These are phyloP conservation scores for Coenobita brevimanus DNA, from an alignment of 1,140 invertebrate genomes.

Conservation along the genomic window DNA sequence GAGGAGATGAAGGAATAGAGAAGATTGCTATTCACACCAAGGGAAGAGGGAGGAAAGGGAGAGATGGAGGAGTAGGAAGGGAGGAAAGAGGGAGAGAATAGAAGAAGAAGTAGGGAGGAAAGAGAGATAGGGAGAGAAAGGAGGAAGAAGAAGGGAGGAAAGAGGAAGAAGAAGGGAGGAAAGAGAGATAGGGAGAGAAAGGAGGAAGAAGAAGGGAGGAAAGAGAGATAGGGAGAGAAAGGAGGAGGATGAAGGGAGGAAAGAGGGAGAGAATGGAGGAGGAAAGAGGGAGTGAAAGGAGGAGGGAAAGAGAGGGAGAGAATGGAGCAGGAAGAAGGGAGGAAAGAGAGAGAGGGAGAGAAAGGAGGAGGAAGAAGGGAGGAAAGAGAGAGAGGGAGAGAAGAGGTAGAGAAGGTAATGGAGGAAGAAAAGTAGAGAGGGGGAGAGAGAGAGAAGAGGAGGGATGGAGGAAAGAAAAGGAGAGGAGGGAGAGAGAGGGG, in stretches of 20 bases:
- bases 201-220: background rate
- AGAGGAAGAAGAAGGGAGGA: background rate
- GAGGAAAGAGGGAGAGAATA: background rate
- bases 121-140: background rate
- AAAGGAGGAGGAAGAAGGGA: background rate
- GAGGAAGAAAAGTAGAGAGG: background rate
- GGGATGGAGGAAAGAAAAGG: background rate
- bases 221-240: background rate
- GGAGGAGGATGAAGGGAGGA: background rate
- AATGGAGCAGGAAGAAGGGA: background rate
- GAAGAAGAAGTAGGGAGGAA: background rate
- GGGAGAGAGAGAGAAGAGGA: background rate
- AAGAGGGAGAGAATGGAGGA: background rate
- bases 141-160: background rate
- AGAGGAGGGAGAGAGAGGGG: background rate
- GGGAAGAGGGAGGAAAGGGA: no score
- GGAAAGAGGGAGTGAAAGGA: background rate
- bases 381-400: background rate
- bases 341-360: background rate
- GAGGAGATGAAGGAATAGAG: background rate
- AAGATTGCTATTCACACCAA: background rate
- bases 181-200: background rate
- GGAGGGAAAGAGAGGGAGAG: background rate
- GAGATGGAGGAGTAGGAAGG: background rate
- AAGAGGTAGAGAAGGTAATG: background rate